Conservation (phyloP, 2,797 vertebrate species). For the Phalanger gymnotis region DNA sequence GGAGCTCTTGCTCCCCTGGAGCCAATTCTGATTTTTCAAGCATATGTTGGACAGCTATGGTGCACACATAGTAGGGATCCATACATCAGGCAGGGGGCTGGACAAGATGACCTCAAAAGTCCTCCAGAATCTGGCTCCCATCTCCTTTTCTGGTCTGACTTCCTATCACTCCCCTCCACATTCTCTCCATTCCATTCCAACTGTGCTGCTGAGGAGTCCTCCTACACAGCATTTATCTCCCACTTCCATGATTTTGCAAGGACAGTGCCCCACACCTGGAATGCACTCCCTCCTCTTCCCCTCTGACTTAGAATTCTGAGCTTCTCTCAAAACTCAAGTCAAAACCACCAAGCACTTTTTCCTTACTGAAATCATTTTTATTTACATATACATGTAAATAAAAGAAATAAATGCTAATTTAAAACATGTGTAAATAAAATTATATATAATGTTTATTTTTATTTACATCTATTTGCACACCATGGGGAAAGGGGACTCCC, state of each 20-base stretch:
- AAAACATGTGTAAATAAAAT: neutral
- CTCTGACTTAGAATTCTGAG: rapidly evolving
- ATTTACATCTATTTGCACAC: neutral
- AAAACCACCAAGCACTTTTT: neutral
- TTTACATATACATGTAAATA: neutral
- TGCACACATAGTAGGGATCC: neutral
- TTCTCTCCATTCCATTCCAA: neutral
- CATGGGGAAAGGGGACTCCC: neutral
- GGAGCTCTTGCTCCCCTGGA: neutral
- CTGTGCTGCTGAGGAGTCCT: neutral
- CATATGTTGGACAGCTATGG: neutral
- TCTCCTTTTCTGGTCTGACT: neutral
- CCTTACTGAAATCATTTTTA: neutral
- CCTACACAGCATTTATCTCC: neutral
- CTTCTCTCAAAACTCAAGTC: neutral
- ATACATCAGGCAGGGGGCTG: neutral
- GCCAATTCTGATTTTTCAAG: neutral
- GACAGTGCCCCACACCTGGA: neutral
- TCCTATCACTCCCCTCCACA: neutral
- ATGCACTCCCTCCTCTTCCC: neutral
- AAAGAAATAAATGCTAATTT: neutral
- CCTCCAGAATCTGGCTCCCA: neutral
- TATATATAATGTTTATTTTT: neutral
- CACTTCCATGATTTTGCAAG: neutral
- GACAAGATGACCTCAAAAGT: neutral